These are phyloP conservation scores for Eurytoma adleriae DNA, from an alignment of 2,888 invertebrate genomes.

Conservation along the genomic window DNA sequence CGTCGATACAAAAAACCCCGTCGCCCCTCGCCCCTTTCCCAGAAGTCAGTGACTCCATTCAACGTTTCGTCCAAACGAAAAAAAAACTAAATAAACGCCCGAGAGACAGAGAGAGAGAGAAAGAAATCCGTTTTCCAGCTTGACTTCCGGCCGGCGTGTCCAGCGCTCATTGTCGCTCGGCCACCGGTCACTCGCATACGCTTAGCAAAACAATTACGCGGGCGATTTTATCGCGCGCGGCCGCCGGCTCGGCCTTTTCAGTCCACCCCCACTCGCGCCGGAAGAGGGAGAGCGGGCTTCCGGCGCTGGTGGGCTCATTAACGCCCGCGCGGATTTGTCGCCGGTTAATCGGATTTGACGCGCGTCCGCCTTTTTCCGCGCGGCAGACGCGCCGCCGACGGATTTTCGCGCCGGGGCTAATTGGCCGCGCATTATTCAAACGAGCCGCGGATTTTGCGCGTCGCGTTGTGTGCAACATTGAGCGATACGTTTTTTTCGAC, in stretches of 20 bases:
- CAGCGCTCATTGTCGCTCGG: constrained; percentile 40
- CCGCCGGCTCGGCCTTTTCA: constrained; percentile 35
- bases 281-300: constrained; percentile 63
- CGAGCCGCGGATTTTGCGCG: not conserved
- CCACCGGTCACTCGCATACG: constrained; percentile 72
- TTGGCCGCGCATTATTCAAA: constrained; percentile 30
- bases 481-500: constrained; percentile 12
- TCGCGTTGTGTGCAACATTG: not conserved
- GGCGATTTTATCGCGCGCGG: constrained; percentile 74
- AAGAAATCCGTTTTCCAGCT: constrained; percentile 37
- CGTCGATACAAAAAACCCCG: constrained; percentile 46
- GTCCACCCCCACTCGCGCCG: constrained; percentile 60
- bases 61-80: constrained; percentile 5
- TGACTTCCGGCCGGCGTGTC: constrained; percentile 49
- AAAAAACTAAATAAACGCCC: not conserved
- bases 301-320: constrained; percentile 73
- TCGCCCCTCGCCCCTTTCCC: constrained; percentile 28
- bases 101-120: constrained; percentile 15
- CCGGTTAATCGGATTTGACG: constrained; percentile 73
- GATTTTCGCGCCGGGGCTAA: constrained; percentile 15
- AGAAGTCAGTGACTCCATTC: constrained; percentile 22
- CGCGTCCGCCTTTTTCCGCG: constrained; percentile 49
- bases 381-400: too few relatives aligned
- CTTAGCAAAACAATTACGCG: constrained; percentile 75
- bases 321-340: constrained; percentile 75